Evolutionary conservation across 2,888 invertebrate genomes (phyloP).

Genomic region (Lasioglossum oenotherae): DNA sequence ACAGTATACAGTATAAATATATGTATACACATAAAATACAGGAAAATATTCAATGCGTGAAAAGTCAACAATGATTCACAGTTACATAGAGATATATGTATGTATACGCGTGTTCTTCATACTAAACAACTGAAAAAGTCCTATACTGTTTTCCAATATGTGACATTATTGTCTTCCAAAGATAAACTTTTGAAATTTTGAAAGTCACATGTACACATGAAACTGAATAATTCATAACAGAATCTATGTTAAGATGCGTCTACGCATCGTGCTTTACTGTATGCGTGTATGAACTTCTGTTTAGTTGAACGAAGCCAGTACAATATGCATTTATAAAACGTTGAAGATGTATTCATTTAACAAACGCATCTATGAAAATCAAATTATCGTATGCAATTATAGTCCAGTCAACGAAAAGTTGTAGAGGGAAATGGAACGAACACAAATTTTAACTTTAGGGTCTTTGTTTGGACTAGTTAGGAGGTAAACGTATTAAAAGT

Average conservation of each 20-base stretch:
- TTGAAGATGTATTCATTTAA: neutral
- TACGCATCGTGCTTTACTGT: neutral
- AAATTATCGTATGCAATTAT: neutral
- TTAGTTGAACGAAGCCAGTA: neutral
- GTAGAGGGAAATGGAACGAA: too few relatives aligned
- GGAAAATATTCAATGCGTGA: neutral
- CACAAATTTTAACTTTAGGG: too few relatives aligned
- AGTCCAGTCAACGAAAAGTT: too few relatives aligned
- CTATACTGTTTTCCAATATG: neutral
- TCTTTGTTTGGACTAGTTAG: too few relatives aligned
- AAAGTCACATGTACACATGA: neutral
- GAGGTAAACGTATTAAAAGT: too few relatives aligned
- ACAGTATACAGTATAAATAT: neutral
- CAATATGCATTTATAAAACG: neutral
- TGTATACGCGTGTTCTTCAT: neutral
- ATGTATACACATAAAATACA: neutral
- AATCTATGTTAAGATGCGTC: neutral
- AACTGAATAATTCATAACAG: neutral
- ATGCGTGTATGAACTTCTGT: neutral
- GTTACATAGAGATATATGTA: neutral
- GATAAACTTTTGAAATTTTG: neutral
- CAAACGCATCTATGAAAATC: neutral
- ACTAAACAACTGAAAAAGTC: neutral
- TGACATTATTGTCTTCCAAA: slow-evolving; percentile 17
- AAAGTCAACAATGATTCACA: neutral